phyloP scores from a whole-genome alignment of 53 echinoderm and acorn worm species.

The Zoroaster sp. region DNA sequence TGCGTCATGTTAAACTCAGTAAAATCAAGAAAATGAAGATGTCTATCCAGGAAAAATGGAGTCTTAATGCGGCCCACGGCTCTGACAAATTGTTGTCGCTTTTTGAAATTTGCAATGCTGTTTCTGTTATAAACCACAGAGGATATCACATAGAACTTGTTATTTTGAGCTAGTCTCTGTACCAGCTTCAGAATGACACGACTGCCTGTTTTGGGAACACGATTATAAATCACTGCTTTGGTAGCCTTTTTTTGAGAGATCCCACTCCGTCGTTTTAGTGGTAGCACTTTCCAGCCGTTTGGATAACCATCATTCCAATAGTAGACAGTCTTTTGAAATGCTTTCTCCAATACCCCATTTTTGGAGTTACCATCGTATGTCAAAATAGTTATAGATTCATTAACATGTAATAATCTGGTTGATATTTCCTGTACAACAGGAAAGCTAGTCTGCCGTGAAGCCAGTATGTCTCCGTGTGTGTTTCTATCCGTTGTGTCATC shows the following conservation, averaged over 20 bases:
- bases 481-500: neutral
- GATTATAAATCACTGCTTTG: neutral
- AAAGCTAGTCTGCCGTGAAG: neutral
- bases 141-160: slow-evolving; percentile 25
- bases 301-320: neutral
- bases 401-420: too few relatives aligned
- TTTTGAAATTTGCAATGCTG: neutral
- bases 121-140: slow-evolving; percentile 16
- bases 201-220: slow-evolving; percentile 25
- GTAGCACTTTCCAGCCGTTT: neutral
- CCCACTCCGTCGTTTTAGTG: neutral
- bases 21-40: slow-evolving; percentile 12
- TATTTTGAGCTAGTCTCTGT: neutral
- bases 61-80: neutral
- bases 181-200: slow-evolving; percentile 10
- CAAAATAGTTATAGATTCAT: neutral
- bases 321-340: too few relatives aligned
- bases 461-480: neutral
- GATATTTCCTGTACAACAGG: neutral
- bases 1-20: neutral
- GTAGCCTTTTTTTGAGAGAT: neutral
- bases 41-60: slow-evolving; percentile 7
- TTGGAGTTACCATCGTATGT: neutral
- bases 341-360: too few relatives aligned
- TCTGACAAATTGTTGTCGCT: neutral